These are phyloP conservation scores for Cacatua alba DNA, from an alignment of 2,113 vertebrate species.

Conservation along the genomic window DNA sequence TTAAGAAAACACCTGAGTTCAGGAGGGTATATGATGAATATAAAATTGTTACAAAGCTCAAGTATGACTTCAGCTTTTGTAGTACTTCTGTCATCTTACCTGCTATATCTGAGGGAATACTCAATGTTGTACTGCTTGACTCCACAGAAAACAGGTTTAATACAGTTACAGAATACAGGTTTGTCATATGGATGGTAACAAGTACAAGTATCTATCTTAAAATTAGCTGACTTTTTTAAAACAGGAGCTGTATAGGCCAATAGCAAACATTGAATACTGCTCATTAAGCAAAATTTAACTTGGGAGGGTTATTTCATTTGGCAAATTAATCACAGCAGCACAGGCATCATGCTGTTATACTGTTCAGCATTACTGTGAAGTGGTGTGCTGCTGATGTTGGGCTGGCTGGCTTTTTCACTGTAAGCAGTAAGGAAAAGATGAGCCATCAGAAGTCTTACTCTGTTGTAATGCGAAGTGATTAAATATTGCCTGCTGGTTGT, in stretches of 20 bases:
- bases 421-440: neutral
- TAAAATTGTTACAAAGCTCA: neutral
- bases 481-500: conserved; percentile 52
- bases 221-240: neutral
- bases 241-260: neutral
- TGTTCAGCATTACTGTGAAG: neutral
- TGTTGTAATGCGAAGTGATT: conserved; percentile 16
- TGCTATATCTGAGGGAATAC: neutral
- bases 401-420: neutral
- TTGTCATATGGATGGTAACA: neutral
- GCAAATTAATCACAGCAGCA: neutral
- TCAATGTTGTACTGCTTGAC: neutral
- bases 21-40: neutral
- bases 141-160: neutral
- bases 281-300: neutral
- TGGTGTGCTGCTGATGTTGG: neutral
- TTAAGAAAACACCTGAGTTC: neutral
- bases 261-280: neutral
- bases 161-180: neutral
- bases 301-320: neutral
- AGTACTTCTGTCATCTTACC: neutral
- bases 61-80: neutral
- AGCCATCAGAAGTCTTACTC: neutral
- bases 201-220: neutral
- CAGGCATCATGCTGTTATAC: neutral